These are phyloP conservation scores for Latrodectus elegans DNA, from an alignment of 2,888 invertebrate species.

Conservation along the genomic window DNA sequence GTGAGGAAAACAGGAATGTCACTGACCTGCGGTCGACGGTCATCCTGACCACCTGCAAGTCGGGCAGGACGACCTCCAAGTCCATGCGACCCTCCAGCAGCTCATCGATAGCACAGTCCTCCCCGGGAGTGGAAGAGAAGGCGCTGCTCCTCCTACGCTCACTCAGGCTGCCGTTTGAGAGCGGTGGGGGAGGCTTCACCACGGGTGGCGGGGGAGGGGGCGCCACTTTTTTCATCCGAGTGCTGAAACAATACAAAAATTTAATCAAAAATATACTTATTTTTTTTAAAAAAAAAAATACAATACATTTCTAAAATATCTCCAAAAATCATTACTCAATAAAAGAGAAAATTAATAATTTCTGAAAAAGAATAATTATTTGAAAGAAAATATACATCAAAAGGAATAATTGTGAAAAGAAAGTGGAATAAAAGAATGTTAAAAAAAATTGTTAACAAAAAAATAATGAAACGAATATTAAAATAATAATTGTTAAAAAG, in stretches of 20 bases:
- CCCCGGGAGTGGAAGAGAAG: slow-evolving; percentile 30
- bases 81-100: slow-evolving; percentile 83
- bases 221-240: slow-evolving; percentile 66
- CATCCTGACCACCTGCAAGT: slow-evolving; percentile 78
- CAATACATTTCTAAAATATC: too few species aligned
- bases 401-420: too few species aligned
- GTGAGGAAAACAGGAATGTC: neutral
- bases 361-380: too few species aligned
- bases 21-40: slow-evolving; percentile 79
- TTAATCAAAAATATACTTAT: too few species aligned
- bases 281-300: too few species aligned
- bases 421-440: too few species aligned
- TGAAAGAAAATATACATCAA: too few species aligned
- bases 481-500: too few species aligned
- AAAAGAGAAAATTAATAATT: too few species aligned
- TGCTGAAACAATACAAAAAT: slow-evolving; percentile 21
- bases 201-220: slow-evolving; percentile 57
- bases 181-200: slow-evolving; percentile 25
- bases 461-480: too few species aligned
- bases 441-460: too few species aligned
- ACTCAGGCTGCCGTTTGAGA: slow-evolving; percentile 35
- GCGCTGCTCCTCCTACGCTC: slow-evolving; percentile 23
- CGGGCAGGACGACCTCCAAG: slow-evolving; percentile 80
- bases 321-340: too few species aligned
- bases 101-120: slow-evolving; percentile 74